phyloP scores from a whole-genome alignment of 2,797 vertebrate species.

The Siniperca scherzeri region DNA sequence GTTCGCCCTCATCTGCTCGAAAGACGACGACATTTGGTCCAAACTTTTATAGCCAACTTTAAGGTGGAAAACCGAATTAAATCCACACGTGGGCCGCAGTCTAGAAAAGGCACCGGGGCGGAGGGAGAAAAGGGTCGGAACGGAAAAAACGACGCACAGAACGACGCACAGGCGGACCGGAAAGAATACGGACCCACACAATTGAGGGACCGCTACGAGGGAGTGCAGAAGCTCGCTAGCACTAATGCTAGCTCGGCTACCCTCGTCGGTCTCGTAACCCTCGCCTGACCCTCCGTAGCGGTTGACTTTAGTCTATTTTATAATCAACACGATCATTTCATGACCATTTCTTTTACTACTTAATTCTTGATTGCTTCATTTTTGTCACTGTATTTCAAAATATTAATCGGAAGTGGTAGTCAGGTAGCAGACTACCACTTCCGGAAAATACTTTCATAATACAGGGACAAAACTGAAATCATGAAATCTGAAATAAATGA shows the following conservation, averaged over 20 bases:
- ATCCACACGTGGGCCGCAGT: slow-evolving; percentile 72
- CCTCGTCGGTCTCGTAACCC: too few species aligned
- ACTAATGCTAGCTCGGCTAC: too few species aligned
- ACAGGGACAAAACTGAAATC: background rate
- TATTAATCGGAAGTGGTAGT: background rate
- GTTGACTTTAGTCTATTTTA: too few species aligned
- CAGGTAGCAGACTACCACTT: too few species aligned
- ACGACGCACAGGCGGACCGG: background rate
- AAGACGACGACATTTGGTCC: slow-evolving; percentile 87
- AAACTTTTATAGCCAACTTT: accelerated
- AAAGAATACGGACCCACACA: slow-evolving; percentile 22
- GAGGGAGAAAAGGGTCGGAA: slow-evolving; percentile 61
- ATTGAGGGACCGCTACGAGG: background rate
- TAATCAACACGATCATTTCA: too few species aligned
- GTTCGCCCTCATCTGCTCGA: slow-evolving; percentile 95
- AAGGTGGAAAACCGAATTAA: background rate
- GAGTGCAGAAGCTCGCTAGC: too few species aligned
- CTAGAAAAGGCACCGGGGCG: background rate
- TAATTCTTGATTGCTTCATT: background rate
- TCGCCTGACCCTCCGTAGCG: too few species aligned
- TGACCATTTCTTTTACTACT: background rate
- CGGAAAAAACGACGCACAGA: slow-evolving; percentile 29
- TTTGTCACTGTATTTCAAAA: slow-evolving; percentile 11
- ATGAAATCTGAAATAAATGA: too few species aligned
- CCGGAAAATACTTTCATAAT: background rate